Base-by-base conservation (phyloP, 2,113 vertebrate species). In the Salminus brasiliensis region DNA sequence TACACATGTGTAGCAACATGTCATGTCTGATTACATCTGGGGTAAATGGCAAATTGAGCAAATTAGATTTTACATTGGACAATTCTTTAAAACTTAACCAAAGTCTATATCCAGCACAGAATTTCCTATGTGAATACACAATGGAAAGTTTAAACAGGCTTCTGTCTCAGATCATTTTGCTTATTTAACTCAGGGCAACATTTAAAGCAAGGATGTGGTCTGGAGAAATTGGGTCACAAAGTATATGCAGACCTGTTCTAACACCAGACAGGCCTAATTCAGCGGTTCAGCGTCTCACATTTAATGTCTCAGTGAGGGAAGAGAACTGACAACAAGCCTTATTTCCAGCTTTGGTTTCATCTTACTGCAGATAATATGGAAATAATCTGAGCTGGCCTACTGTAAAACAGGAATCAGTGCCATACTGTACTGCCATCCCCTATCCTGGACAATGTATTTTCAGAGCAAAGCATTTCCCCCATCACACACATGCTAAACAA, bases 371-470 rank as follows among this genome's bases (percentile, higher is more conserved):
- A 21, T 47, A 25, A 52, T 71, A 29, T 47, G 57, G 47, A 73
- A 32, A 57, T 12, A 5, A 21, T 12, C 6, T 49, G 21, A 21
- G 18, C 16, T 21, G 12, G 6, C 4, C 21, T 15, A 6, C 11
- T 49, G 30, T 39, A 41, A 59, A 69, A 68, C 49, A 41, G 29
- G 59, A 62, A 36, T 78, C 53, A 70, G 59, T 71, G 25, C 36
- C 65, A 69, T 67, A 18, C 67, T 41, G 11, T 63, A 60, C 34
- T 68, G 30, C 21, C 72, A 75, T 53, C 10, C 18, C 78, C 70
- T 36, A 67, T 53, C 27, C 65, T 52, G 36, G 52, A 82, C 72
- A 68, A 73, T 59, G 69, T 77, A 45, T 76, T 72, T 72, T 67
- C 62, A 59, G 74, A 60, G 55, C 53, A 76, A 59, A 12, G 60